Conservation (phyloP, 2,113 vertebrate genomes). For the Gobiocypris rarus region DNA sequence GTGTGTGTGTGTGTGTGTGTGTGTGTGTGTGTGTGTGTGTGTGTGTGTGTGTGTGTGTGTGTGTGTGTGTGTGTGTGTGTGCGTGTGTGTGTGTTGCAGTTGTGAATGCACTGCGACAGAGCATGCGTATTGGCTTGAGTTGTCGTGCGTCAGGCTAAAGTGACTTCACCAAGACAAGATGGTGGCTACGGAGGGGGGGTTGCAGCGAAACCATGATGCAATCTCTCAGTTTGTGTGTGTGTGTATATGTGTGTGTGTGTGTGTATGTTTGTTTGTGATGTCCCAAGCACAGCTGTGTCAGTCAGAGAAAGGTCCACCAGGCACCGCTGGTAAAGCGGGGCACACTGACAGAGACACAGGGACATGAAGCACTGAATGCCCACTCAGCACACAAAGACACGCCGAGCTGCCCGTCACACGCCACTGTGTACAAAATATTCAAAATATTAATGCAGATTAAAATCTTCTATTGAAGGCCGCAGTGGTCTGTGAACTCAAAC, state of each 20-base stretch:
- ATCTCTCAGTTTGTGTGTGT: conserved; percentile 36
- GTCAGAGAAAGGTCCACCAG: conserved; percentile 46
- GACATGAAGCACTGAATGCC: conserved; percentile 15
- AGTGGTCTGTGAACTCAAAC: not conserved
- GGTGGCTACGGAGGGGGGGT: conserved; percentile 56
- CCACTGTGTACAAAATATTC: not conserved
- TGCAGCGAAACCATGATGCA: conserved; percentile 45
- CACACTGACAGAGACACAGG: conserved; percentile 32
- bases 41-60: no score
- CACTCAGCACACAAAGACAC: conserved; percentile 40
- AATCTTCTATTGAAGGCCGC: not conserved
- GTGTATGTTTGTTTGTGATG: conserved; percentile 14
- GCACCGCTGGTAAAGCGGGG: conserved; percentile 31
- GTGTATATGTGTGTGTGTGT: conserved; percentile 27
- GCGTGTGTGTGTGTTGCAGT: no score
- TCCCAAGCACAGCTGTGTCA: conserved; percentile 51
- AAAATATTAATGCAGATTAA: conserved; percentile 5
- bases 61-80: not conserved
- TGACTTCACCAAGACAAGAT: conserved; percentile 60
- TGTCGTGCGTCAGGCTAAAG: conserved; percentile 40
- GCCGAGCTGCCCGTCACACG: conserved; percentile 53
- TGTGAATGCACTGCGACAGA: conserved; percentile 37
- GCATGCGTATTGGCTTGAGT: conserved; percentile 55
- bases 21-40: not conserved
- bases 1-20: not conserved